Base-by-base conservation (phyloP, 1,140 invertebrate species). In the Drosophila nebulosa region DNA sequence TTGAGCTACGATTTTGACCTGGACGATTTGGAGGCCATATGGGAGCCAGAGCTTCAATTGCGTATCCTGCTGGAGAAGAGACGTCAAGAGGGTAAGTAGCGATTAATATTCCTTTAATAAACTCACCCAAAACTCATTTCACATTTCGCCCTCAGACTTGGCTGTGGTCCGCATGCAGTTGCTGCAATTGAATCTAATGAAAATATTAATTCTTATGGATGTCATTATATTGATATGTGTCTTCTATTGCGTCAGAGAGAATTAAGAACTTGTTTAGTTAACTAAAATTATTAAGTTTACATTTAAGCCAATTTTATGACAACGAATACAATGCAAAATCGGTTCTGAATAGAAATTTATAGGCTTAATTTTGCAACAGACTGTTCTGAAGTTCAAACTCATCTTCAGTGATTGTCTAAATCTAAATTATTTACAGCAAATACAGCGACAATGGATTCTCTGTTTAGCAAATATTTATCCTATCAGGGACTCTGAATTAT, bases 181-280 rank as follows among this genome's bases (percentile, higher is more conserved):
- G 22, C 16, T 85, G 57, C 81, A 85, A 26, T 1, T 80, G 2
- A 86, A 86, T 18, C 30, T 85, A 22, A 51, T 86, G 27, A 86
- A 86, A 50, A 27, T 85, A 16, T n/a, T 86, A 7, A 14, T 85
- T 1, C 24, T 46, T 5, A 12, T 85, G 69, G 67, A 85, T 22
- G 22, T 74, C 5, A 3, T 68, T 2, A 78, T 71, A 2, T 6
- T 86, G 2, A 6, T 86, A 6, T 66, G 42, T 24, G 9, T 86
- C 1, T 76, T 42, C 22, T 27, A 53, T 10, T 69, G 50, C 26
- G 35, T 12, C 7, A 57, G 10, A 9, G 64, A 74, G 10, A 14
- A 36, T 9, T 10, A 16, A 35, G 0, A 10, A 1, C 0, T 1
- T n/a, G n/a, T n/a, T n/a, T n/a, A n/a, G n/a, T n/a, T n/a, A n/a